Conservation (phyloP, 2,888 invertebrate genomes). For the Lasioglossum zephyrum region DNA sequence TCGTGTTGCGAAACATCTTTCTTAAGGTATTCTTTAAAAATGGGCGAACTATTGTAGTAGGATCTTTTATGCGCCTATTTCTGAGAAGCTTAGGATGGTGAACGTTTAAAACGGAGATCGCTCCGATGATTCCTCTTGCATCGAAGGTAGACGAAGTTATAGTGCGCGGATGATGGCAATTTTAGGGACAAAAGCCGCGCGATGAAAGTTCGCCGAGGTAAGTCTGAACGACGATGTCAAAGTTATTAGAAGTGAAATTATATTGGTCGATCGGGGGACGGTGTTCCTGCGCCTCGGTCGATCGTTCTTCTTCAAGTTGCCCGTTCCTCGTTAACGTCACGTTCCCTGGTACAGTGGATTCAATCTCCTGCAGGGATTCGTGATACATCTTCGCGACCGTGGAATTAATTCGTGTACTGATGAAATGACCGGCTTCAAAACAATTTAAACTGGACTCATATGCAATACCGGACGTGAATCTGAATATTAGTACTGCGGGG, state of each 20-base stretch:
- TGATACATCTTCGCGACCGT: not conserved
- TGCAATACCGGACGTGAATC: not conserved
- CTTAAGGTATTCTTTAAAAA: too few species aligned
- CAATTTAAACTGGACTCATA: slow-evolving; percentile 12
- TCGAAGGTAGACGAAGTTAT: not conserved
- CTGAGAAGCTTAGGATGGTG: not conserved
- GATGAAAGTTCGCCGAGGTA: slow-evolving; percentile 19
- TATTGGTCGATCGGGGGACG: slow-evolving; percentile 5
- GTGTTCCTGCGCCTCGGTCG: slow-evolving; percentile 2
- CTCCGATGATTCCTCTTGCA: not conserved
- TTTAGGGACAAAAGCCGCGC: slow-evolving; percentile 9
- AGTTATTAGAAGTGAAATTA: slow-evolving; percentile 21
- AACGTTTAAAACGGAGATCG: not conserved
- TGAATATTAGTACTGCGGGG: not conserved
- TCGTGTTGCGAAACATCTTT: too few species aligned
- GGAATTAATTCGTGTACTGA: not conserved
- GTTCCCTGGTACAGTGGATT: too few species aligned
- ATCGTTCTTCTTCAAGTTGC: not conserved
- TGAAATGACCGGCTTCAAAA: not conserved
- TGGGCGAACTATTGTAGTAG: not conserved
- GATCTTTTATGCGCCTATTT: not conserved
- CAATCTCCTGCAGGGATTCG: not conserved
- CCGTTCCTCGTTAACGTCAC: slow-evolving; percentile 13
- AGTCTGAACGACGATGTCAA: slow-evolving; percentile 16
- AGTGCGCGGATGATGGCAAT: slow-evolving; percentile 3